Evolutionary conservation across 2,113 vertebrate species (phyloP), one percentile per base, ranked within the genome.

Genomic region (Cryptotis parvus): DNA sequence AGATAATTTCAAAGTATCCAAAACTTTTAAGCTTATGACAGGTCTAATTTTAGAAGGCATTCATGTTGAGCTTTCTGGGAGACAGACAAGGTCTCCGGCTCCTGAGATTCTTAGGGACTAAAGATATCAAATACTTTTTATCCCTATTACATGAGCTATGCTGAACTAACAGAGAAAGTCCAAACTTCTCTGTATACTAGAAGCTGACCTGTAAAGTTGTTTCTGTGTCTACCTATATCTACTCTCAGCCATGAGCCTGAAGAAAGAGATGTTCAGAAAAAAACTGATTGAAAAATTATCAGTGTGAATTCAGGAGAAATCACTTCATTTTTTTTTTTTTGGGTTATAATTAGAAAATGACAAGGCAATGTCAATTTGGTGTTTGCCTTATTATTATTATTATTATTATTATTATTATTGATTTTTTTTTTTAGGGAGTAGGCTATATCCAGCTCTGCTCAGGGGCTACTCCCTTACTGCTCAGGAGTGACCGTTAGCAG

Each of bases 1-100:
- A 81, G 26, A 75, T 33, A 82, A 69, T 58, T 29, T 85, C 76
- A 90, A 63, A 63, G 61, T 70, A 70, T 24, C 61, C 80, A 55
- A 43, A 73, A 66, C 41, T 66, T 49, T 81, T 27, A 68, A 80
- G 78, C 63, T 86, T 6, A 72, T 78, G 65, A 33, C 20, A 61
- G 18, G n/a, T 58, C 20, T 58, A 58, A 18, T 55, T 55, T 55
- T 55, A 55, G 52, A 55, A 55, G 20, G 52, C 5, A 15, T 55
- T 16, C 10, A n/a, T n/a, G n/a, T n/a, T n/a, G n/a, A n/a, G n/a
- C n/a, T n/a, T n/a, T 75, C 6, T 58, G 22, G 20, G 22, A 58
- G 55, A 58, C 5, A 18, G 55, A 58, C 22, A 39, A 29, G 35
- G 33, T 76, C 61, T 75, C 27, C 68, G 55, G 68, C 33, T 76